These are phyloP conservation scores for Notiomystis cincta DNA, from an alignment of 2,113 vertebrate genomes.

Conservation along the genomic window DNA sequence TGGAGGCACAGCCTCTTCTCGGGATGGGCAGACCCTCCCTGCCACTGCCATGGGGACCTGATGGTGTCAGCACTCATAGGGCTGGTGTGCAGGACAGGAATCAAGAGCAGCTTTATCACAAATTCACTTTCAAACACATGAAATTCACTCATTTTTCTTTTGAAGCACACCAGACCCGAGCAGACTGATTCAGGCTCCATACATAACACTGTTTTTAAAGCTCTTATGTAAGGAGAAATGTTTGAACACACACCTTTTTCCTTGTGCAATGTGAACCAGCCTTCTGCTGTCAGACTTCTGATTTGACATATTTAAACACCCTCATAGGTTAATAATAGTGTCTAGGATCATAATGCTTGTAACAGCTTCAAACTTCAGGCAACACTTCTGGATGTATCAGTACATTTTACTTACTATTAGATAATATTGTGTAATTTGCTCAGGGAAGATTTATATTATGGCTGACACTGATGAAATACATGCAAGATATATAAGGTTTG, in stretches of 20 bases:
- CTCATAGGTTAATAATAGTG: conserved; percentile 14
- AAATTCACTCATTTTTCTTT: not conserved
- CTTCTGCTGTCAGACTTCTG: conserved; percentile 21
- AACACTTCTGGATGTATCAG: not conserved
- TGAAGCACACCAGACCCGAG: not conserved
- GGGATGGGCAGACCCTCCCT: not conserved
- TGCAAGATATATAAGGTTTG: not conserved
- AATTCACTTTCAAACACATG: not conserved
- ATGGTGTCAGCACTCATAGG: not conserved
- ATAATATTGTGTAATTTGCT: not conserved
- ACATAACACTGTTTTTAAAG: not conserved
- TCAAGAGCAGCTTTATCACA: rapidly evolving
- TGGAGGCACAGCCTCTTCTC: not conserved
- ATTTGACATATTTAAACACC: conserved; percentile 22
- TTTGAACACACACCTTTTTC: not conserved
- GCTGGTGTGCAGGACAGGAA: not conserved
- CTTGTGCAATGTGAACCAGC: not conserved
- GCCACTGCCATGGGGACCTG: not conserved
- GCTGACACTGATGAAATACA: not conserved
- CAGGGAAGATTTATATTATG: not conserved
- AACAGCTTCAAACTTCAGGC: not conserved
- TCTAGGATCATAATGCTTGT: not conserved
- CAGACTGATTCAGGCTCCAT: not conserved
- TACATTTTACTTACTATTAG: not conserved
- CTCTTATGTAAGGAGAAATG: not conserved